Conservation (phyloP, 92 coral and sea anemone species). For the Bergia sp. region DNA sequence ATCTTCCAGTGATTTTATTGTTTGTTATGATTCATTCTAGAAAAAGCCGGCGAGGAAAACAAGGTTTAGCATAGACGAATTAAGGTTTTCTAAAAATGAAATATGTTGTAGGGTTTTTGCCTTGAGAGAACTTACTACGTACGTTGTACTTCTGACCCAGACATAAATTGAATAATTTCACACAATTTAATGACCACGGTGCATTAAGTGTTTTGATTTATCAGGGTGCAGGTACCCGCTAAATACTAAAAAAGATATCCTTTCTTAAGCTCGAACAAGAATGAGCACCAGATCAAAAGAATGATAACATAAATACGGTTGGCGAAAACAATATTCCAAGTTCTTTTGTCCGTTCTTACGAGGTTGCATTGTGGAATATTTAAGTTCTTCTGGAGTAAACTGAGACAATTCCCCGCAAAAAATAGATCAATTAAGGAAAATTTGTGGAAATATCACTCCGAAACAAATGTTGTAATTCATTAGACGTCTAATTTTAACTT, state of each 20-base stretch:
- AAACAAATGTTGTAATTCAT: too few species aligned
- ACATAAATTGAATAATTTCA: not conserved
- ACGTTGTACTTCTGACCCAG: not conserved
- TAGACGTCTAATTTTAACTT: not conserved
- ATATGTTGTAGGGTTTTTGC: not conserved
- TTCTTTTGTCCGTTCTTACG: not conserved
- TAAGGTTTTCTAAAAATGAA: not conserved
- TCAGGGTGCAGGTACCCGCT: conserved; percentile 19
- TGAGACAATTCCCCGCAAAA: not conserved
- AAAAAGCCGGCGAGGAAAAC: not conserved
- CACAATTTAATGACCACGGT: conserved; percentile 12
- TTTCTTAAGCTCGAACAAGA: not conserved
- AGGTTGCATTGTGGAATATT: not conserved
- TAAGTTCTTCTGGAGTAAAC: not conserved
- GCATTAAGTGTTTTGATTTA: not conserved
- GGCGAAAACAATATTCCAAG: not conserved
- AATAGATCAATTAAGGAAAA: not conserved
- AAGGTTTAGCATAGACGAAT: not conserved
- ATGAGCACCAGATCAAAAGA: conserved; percentile 11
- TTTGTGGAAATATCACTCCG: not conserved
- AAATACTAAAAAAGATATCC: not conserved
- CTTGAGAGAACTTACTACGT: not conserved
- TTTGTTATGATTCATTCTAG: not conserved
- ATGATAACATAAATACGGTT: not conserved
- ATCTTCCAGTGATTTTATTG: not conserved